A percentile compares a stretch with the other conserved stretches of the same genome.
Evolutionary conservation across 2,888 invertebrate species (phyloP).

Genomic region (Proisotoma minuta): DNA sequence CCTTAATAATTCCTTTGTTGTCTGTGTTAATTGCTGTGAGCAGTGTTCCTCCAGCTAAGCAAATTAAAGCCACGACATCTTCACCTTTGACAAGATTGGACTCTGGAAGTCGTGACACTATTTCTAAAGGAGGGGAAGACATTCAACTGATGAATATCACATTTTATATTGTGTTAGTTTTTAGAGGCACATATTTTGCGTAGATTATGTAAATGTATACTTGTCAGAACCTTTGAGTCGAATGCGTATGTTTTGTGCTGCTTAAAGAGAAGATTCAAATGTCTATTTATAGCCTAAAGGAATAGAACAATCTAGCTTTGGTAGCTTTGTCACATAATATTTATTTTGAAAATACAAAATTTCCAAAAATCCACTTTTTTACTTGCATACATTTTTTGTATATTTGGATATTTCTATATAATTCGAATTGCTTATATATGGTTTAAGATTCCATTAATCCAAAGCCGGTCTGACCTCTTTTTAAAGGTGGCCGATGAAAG

Average conservation of each 20-base stretch:
- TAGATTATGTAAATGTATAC: too few species aligned
- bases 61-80: constrained; percentile 29
- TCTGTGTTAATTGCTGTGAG: constrained; percentile 24
- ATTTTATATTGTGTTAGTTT: background rate
- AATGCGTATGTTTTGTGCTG: background rate
- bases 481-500: too few species aligned
- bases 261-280: background rate
- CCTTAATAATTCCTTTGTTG: constrained; percentile 9
- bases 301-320: background rate
- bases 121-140: background rate
- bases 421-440: too few species aligned
- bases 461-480: too few species aligned
- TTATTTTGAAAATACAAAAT: too few species aligned
- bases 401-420: too few species aligned
- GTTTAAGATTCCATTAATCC: too few species aligned
- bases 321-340: too few species aligned
- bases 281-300: background rate
- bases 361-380: too few species aligned
- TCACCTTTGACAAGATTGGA: constrained; percentile 12
- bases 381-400: too few species aligned
- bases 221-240: too few species aligned
- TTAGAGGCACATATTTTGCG: background rate
- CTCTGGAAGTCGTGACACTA: background rate
- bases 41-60: constrained; percentile 26
- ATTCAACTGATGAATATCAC: background rate